Evolutionary conservation across 2,797 vertebrate genomes (phyloP), one percentile per base, ranked within the genome.

Genomic region (Semotilus atromaculatus): DNA sequence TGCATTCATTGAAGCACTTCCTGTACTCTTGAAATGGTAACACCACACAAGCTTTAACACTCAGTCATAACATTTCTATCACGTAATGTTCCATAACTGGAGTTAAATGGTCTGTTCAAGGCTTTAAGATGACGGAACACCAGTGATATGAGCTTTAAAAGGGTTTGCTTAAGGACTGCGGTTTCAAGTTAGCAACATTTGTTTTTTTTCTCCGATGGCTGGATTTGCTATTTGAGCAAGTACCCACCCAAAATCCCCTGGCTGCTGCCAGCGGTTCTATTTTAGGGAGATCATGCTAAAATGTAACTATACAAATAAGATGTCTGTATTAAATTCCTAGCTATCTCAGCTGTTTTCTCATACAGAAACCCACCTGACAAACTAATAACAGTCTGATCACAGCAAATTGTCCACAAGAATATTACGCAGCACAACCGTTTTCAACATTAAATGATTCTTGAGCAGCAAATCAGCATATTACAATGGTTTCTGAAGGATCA

Each of bases 171-270:
- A 19, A 58, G 21, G 38, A 72, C 75, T 67, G 70, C 10, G 81
- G 68, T 83, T 82, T 80, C 14, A 51, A 58, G 55, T 81, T 79
- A 43, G 10, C 43, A 55, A 64, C 23, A 71, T 60, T 53, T 34
- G 74, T 78, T 78, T 72, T 84, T 72, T 84, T 75, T 67, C 16
- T 67, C 16, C 10, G 4, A 40, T 40, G 73, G 31, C 51, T 81
- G 29, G 66, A 77, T 84, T 60, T 55, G 58, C 48, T 34, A 31
- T 79, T 60, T 21, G n/a, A 36, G 55, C 34, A 43, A 64, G 75
- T 43, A 72, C 62, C 71, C 62, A 72, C 62, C 71, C 62, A 51
- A 79, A 82, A 86, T 68, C 36, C 87, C 73, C 72, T 1, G 29
- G 13, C 45, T 23, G 74, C 23, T 43, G 78, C 66, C 73, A 78